Conservation (phyloP, 2,113 vertebrate species). For the Hyperopisus bebe region DNA sequence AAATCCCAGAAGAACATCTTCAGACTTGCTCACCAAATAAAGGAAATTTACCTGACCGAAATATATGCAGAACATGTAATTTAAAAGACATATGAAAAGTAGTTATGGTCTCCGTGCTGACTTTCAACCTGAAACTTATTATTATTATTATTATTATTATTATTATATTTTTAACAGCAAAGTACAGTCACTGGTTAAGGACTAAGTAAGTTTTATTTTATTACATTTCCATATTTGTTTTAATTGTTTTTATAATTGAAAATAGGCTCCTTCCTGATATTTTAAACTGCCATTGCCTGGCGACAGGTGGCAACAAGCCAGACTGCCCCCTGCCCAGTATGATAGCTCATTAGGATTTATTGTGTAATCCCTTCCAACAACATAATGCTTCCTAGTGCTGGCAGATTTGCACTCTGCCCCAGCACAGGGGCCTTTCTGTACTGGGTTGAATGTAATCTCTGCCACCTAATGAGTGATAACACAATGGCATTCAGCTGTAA, state of each 20-base stretch:
- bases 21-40: not conserved
- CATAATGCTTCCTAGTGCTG: constrained; percentile 20
- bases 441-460: constrained; percentile 18
- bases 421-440: not conserved
- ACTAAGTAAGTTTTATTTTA: constrained; percentile 7
- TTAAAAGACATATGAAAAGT: not conserved
- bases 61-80: not conserved
- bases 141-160: not conserved
- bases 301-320: constrained; percentile 22
- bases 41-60: not conserved
- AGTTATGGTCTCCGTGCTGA: not conserved
- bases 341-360: constrained; percentile 26
- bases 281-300: constrained; percentile 20
- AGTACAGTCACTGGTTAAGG: not conserved
- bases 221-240: constrained; percentile 9
- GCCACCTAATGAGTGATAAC: constrained; percentile 19
- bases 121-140: not conserved
- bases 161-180: not conserved
- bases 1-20: not conserved
- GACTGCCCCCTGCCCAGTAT: not conserved
- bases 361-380: constrained; percentile 24
- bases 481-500: not conserved
- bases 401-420: constrained; percentile 15
- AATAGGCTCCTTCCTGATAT: not conserved
- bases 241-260: constrained; percentile 14